Conservation (phyloP, 37 sponge, comb jelly and placozoan genomes). For the Aplysina aerophoba region DNA sequence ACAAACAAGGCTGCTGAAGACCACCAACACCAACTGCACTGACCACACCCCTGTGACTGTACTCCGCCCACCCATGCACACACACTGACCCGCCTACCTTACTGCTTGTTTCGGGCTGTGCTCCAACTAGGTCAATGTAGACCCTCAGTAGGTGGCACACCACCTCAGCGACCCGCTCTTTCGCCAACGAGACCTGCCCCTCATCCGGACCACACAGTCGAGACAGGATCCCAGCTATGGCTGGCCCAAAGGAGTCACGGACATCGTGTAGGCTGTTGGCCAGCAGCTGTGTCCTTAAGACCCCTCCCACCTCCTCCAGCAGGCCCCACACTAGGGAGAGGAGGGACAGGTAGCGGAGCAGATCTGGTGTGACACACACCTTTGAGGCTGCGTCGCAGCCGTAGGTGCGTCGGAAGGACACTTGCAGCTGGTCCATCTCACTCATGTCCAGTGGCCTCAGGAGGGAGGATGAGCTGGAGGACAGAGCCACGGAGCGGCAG, state of each 20-base stretch:
- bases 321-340: conserved; percentile 9
- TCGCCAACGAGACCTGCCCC: neutral
- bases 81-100: neutral
- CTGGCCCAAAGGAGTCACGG: neutral
- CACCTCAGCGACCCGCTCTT: neutral
- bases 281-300: neutral
- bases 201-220: neutral
- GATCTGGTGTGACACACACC: neutral
- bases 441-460: neutral
- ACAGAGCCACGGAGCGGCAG: neutral
- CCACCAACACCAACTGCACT: too few species aligned
- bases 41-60: too few species aligned
- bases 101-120: neutral
- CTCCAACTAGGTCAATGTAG: neutral
- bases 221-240: neutral
- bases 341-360: neutral
- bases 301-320: conserved; percentile 5
- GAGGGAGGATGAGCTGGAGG: neutral
- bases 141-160: neutral
- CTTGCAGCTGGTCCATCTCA: conserved; percentile 6
- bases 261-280: neutral
- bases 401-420: neutral
- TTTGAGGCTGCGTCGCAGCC: neutral
- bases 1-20: neutral
- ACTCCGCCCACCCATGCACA: neutral